phyloP scores from a whole-genome alignment of 1,140 invertebrate genomes.

The Drosophila arizonae region DNA sequence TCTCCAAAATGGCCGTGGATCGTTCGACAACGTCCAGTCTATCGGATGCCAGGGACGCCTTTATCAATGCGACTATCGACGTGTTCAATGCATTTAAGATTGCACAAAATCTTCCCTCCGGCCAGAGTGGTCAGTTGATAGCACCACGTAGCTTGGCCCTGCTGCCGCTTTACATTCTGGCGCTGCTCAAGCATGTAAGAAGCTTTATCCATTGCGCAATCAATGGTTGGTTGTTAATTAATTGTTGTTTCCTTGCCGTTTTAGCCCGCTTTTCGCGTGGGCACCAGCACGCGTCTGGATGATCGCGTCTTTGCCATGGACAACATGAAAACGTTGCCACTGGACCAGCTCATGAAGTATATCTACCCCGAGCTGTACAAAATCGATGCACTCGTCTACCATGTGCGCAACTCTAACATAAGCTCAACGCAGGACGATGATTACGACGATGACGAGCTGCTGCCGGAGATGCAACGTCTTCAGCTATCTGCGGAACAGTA shows the following conservation, averaged over 20 bases:
- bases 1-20: conserved; percentile 99
- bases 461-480: conserved; percentile 86
- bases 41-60: conserved; percentile 96
- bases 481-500: conserved; percentile 88
- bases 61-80: conserved; percentile 97
- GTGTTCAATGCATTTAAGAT: conserved; percentile 92
- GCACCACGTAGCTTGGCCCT: conserved; percentile 90
- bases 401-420: conserved; percentile 84
- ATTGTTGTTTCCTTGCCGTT: neutral
- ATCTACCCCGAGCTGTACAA: conserved; percentile 98
- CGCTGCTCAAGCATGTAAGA: conserved; percentile 94
- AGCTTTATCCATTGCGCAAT: conserved; percentile 74
- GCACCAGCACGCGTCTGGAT: conserved; percentile 94
- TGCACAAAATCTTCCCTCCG: conserved; percentile 86
- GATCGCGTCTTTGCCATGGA: conserved; percentile 97
- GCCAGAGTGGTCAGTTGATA: conserved; percentile 86
- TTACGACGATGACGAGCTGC: conserved; percentile 84
- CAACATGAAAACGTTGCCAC: conserved; percentile 94
- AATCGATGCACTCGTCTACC: conserved; percentile 87
- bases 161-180: conserved; percentile 94
- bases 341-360: conserved; percentile 90
- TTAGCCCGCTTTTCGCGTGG: conserved; percentile 93
- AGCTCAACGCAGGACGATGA: conserved; percentile 82
- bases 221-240: neutral
- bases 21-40: conserved; percentile 92